Evolutionary conservation across 2,113 vertebrate genomes (phyloP).

Genomic region (Grantiella picta): DNA sequence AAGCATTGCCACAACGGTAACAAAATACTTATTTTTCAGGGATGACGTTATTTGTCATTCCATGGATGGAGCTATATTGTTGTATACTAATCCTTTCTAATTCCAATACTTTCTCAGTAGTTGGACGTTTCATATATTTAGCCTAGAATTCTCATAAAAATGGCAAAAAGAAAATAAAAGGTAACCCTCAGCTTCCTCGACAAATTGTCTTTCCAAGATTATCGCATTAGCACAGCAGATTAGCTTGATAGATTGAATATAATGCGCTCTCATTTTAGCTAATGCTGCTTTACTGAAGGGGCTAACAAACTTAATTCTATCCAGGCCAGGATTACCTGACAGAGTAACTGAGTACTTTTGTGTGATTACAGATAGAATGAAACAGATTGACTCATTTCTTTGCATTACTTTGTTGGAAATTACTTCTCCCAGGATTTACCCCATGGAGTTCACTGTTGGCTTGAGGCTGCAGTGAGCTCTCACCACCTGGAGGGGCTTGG

Average conservation of each 20-base stretch:
- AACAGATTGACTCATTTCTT: background rate
- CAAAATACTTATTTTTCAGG: background rate
- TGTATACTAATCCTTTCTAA: background rate
- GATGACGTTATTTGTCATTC: background rate
- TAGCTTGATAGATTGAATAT: background rate
- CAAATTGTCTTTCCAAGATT: constrained; percentile 12
- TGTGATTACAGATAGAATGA: background rate
- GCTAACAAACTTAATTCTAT: constrained; percentile 40
- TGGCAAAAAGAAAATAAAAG: background rate
- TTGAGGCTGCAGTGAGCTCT: background rate
- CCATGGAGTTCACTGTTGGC: background rate
- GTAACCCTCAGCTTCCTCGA: background rate
- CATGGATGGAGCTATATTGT: background rate
- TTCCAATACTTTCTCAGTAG: background rate
- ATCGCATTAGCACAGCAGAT: constrained; percentile 11
- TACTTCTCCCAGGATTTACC: background rate
- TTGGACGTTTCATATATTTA: background rate
- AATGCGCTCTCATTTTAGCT: constrained; percentile 7
- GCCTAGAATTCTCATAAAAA: background rate
- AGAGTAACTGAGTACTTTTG: background rate
- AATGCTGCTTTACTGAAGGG: constrained; percentile 10
- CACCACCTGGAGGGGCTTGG: background rate
- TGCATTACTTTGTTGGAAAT: background rate
- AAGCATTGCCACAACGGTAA: background rate
- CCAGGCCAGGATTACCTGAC: constrained; percentile 15